Evolutionary conservation across 2,113 vertebrate genomes (phyloP), one percentile per base, ranked within the genome.

Genomic region (Sebastes schlegelii): DNA sequence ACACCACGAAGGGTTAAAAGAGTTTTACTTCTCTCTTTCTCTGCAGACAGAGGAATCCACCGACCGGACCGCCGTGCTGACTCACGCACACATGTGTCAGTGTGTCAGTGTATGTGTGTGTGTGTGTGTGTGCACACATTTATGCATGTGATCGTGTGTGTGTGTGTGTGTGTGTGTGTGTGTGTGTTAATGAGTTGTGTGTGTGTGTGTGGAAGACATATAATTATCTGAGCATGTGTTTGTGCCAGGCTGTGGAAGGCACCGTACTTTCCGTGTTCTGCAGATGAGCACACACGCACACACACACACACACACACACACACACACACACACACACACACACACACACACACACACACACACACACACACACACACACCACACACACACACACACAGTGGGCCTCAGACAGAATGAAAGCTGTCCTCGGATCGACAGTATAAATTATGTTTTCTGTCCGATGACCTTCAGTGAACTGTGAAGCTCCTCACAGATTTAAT

Each of bases 211-310:
- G 62, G 52, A 84, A 71, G 88, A 85, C 84, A 57, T 90, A 85
- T 91, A 92, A 94, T 95, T 92, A 93, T 93, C 91, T 87, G 72
- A 74, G 65, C 74, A 65, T 91, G 94, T 93, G 93, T 92, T 91
- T 92, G 85, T 90, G 85, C 82, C 86, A 91, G 90, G 82, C 48
- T 72, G 78, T 88, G 88, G 91, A 95, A 95, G 90, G 83, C 86
- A 93, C 94, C 79, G 90, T 93, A 94, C 94, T 95, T 95, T 95
- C 91, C 93, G 6, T 85, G 79, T 89, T 72, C 77, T 91, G 60
- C 86, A 91, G 71, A 91, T 62, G 61, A 89, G 48, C 68, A 19
- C 8, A 2, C 62, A 26, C 61, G 40, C 49, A 43, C 40, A 40
- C 49, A 48, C 51, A 68, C 82, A 43, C 62, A 60, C 72, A 77